These are phyloP conservation scores for Pomatorhinus ruficollis DNA, from an alignment of 2,113 vertebrate species.

Conservation along the genomic window DNA sequence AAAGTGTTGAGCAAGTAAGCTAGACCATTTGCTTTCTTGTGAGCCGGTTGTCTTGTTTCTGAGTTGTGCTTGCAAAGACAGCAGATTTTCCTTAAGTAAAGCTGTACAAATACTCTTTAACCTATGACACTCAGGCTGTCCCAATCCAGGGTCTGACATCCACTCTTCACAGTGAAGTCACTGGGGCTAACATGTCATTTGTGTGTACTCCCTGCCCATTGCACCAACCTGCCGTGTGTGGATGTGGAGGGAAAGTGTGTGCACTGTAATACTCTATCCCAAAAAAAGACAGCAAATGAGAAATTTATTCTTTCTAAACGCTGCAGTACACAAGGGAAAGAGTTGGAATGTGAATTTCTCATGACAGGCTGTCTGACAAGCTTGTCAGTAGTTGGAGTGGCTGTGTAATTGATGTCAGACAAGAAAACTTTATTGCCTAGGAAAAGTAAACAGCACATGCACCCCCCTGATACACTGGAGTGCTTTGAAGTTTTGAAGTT, in stretches of 20 bases:
- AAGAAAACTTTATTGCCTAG: not conserved
- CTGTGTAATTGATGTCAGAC: not conserved
- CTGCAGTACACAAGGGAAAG: not conserved
- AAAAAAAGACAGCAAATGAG: not conserved
- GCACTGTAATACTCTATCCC: not conserved
- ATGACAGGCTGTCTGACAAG: not conserved
- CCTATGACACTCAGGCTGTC: not conserved
- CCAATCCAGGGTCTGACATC: not conserved
- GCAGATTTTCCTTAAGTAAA: not conserved
- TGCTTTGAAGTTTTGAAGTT: conserved; percentile 27
- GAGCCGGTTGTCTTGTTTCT: not conserved
- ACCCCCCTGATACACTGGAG: not conserved
- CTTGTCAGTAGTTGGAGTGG: not conserved
- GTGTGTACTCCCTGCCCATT: not conserved
- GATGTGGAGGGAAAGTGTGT: not conserved
- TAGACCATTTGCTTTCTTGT: not conserved
- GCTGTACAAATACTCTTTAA: not conserved
- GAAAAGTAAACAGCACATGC: not conserved
- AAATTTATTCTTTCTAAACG: not conserved
- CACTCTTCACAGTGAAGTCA: not conserved
- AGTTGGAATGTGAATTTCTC: not conserved
- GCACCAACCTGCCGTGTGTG: fast-evolving
- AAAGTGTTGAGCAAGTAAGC: conserved; percentile 76
- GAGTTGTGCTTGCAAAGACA: not conserved
- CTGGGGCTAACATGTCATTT: not conserved